These are phyloP conservation scores for Lithobates sylvaticus DNA, from an alignment of 2,797 vertebrate genomes.

Conservation along the genomic window DNA sequence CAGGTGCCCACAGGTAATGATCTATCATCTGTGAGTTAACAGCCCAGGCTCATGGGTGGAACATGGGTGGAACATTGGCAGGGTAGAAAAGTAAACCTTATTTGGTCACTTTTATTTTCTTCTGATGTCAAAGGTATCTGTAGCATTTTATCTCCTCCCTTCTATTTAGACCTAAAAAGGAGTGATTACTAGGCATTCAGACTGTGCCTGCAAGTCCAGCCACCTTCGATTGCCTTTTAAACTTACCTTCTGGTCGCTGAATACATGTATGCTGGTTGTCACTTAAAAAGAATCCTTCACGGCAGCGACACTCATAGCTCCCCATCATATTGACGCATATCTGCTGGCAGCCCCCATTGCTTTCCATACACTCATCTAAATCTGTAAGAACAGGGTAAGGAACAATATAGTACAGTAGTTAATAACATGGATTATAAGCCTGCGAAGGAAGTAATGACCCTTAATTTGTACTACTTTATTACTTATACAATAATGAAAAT, in stretches of 20 bases:
- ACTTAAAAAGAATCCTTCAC: constrained; percentile 96
- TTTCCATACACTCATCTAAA: constrained; percentile 94
- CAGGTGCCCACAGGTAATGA: too few species aligned
- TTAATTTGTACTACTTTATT: too few species aligned
- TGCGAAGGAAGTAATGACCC: too few species aligned
- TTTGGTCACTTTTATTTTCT: too few species aligned
- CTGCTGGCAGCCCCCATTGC: constrained; percentile 96
- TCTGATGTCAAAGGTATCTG: too few species aligned
- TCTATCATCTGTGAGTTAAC: too few species aligned
- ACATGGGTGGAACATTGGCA: too few species aligned
- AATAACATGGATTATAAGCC: too few species aligned
- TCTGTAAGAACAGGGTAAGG: constrained; percentile 75
- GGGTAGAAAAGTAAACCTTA: too few species aligned
- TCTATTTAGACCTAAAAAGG: background rate
- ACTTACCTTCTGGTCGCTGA: constrained; percentile 92
- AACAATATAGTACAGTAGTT: background rate
- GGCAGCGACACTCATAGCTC: constrained; percentile 96
- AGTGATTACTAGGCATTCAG: background rate
- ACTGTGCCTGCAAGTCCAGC: too few species aligned
- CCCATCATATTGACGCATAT: constrained; percentile 99
- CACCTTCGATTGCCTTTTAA: background rate
- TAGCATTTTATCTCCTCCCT: background rate
- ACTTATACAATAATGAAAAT: too few species aligned
- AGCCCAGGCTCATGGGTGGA: too few species aligned
- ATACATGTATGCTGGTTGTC: constrained; percentile 99